Percentiles rank a stretch among this genome's conserved stretches.
Evolutionary conservation across 1,140 invertebrate species (phyloP).

Genomic region (Drosophila azteca): DNA sequence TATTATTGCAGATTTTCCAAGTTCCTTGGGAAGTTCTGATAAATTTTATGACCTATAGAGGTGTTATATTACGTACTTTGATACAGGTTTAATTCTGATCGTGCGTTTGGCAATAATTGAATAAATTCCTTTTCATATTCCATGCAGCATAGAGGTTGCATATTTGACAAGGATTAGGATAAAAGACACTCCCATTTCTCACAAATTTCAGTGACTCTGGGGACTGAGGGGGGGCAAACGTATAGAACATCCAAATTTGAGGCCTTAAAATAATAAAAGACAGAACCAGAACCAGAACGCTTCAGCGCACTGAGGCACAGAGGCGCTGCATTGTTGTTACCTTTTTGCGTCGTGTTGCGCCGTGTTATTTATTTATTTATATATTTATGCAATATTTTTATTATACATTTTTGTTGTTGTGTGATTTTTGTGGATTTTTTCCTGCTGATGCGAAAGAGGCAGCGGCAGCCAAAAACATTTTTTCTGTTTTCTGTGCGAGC

Average conservation of each 20-base stretch:
- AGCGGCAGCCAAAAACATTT: conserved; percentile 45
- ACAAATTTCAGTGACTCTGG: no score
- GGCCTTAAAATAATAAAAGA: conserved; percentile 61
- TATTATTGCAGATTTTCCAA: background rate
- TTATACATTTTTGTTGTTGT: conserved; percentile 33
- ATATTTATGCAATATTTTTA: conserved; percentile 76
- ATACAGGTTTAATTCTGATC: no score
- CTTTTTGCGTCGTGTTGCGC: conserved; percentile 3
- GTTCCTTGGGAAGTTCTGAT: background rate
- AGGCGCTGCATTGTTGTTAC: conserved; percentile 58
- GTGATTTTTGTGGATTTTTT: conserved; percentile 35
- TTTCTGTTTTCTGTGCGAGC: conserved; percentile 25
- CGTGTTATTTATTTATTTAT: conserved; percentile 61
- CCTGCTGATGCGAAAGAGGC: conserved; percentile 22
- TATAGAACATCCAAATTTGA: conserved; percentile 11
- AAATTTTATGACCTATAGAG: background rate
- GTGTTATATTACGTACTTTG: no score
- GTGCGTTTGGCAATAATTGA: no score
- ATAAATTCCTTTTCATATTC: no score
- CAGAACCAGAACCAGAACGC: conserved; percentile 13
- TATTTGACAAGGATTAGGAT: no score
- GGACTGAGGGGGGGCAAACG: no score
- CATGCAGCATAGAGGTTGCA: no score
- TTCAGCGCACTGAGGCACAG: conserved; percentile 35
- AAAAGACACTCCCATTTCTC: no score